A percentile compares a stretch with the other conserved stretches of the same genome.
phyloP scores from a whole-genome alignment of 2,888 invertebrate genomes.

The Tridacna crocea region DNA sequence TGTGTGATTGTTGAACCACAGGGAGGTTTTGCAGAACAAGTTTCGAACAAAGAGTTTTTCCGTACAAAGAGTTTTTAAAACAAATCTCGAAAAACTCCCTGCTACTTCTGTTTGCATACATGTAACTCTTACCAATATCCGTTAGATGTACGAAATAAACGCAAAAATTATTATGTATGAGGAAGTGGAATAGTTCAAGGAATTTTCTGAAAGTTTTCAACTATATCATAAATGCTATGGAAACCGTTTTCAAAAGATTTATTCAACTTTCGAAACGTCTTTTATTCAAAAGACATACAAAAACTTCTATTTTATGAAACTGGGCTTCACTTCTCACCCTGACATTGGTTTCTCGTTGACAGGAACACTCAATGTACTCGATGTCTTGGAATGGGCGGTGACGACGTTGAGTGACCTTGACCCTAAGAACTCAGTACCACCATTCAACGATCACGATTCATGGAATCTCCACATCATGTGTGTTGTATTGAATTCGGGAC shows the following conservation, averaged over 20 bases:
- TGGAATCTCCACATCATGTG: conserved; percentile 31
- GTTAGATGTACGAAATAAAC: conserved; percentile 11
- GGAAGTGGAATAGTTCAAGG: conserved; percentile 24
- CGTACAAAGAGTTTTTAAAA: background rate
- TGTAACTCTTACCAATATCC: conserved; percentile 46
- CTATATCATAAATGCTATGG: conserved; percentile 30
- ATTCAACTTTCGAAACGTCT: background rate
- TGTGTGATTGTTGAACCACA: conserved; percentile 16
- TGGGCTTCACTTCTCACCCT: conserved; percentile 65
- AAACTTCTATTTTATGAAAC: conserved; percentile 27
- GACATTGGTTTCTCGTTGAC: conserved; percentile 67
- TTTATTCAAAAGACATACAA: background rate
- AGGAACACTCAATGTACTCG: conserved; percentile 65
- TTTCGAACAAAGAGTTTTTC: conserved; percentile 28
- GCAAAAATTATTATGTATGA: conserved; percentile 14
- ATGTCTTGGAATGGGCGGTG: conserved; percentile 68
- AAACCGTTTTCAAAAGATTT: conserved; percentile 36
- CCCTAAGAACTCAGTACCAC: conserved; percentile 56
- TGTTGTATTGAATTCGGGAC: conserved; percentile 22
- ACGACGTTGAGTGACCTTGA: conserved; percentile 58
- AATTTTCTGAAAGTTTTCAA: conserved; percentile 16
- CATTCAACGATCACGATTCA: conserved; percentile 54
- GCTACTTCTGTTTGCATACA: conserved; percentile 67
- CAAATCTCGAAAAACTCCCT: conserved; percentile 57
- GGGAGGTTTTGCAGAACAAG: conserved; percentile 15